A percentile compares a stretch with the other conserved stretches of the same genome.
These are phyloP conservation scores for Molossus molossus DNA, from an alignment of 2,797 vertebrate species.

Conservation along the genomic window DNA sequence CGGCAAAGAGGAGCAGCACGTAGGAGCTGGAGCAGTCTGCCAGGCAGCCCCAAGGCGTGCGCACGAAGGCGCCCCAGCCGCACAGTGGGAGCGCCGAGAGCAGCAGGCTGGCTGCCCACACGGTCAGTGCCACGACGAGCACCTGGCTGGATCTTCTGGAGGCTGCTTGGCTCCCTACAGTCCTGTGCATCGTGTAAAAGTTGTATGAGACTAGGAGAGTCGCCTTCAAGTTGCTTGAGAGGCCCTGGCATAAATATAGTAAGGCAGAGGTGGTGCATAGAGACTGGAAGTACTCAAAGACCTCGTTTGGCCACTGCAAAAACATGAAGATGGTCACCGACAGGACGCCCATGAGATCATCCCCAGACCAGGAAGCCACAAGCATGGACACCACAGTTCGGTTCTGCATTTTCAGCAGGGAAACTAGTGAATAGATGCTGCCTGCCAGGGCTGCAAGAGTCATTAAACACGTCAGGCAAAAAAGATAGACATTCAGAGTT, in stretches of 20 bases:
- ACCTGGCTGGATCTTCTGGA: slow-evolving; percentile 87
- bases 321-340: slow-evolving; percentile 94
- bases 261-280: slow-evolving; percentile 95
- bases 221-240: slow-evolving; percentile 97
- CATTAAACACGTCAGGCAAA: slow-evolving; percentile 93
- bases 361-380: slow-evolving; percentile 96
- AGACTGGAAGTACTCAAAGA: slow-evolving; percentile 84
- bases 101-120: slow-evolving; percentile 94
- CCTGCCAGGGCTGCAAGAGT: slow-evolving; percentile 92
- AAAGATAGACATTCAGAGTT: slow-evolving; percentile 91
- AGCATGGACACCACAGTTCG: slow-evolving; percentile 94
- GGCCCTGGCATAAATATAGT: slow-evolving; percentile 96
- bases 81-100: slow-evolving; percentile 94
- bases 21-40: slow-evolving; percentile 92
- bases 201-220: slow-evolving; percentile 95
- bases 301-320: slow-evolving; percentile 92
- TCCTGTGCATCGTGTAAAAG: slow-evolving; percentile 92
- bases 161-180: slow-evolving; percentile 86
- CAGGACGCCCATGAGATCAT: slow-evolving; percentile 95
- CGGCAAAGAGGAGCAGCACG: slow-evolving; percentile 90
- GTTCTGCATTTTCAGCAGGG: slow-evolving; percentile 92
- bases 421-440: slow-evolving; percentile 94
- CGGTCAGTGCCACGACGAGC: slow-evolving; percentile 90
- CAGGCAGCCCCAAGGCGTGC: slow-evolving; percentile 95
- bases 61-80: slow-evolving; percentile 95